Conservation (phyloP, 1,140 invertebrate genomes). For the Bombyx mori region DNA sequence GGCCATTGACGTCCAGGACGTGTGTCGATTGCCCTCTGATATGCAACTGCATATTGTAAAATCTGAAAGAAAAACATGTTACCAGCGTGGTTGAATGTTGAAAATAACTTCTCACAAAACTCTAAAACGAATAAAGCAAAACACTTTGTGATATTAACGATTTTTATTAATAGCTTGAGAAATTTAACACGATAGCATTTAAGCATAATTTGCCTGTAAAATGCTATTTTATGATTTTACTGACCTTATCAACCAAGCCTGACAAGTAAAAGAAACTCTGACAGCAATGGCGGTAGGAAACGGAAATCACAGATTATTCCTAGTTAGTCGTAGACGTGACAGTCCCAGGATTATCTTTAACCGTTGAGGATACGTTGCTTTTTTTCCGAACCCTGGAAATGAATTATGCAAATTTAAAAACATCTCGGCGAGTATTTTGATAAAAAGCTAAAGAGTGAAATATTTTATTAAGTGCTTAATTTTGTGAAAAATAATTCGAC, state of each 20-base stretch:
- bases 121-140: neutral
- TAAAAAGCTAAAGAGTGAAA: no score
- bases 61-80: constrained; percentile 43
- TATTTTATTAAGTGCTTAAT: no score
- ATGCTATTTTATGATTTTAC: constrained; percentile 10
- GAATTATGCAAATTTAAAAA: no score
- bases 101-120: neutral
- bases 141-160: no score
- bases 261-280: constrained; percentile 57
- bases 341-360: neutral
- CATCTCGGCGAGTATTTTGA: no score
- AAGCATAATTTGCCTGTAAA: constrained; percentile 14
- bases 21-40: constrained; percentile 67
- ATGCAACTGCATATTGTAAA: constrained; percentile 68
- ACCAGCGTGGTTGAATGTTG: constrained; percentile 41
- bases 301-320: constrained; percentile 11
- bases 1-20: constrained; percentile 62
- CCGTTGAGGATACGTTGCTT: no score
- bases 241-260: constrained; percentile 60
- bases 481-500: no score
- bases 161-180: no score
- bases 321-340: neutral
- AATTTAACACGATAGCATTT: constrained; percentile 10
- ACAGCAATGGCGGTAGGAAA: constrained; percentile 53
- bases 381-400: no score